Evolutionary conservation across 1,140 invertebrate genomes (phyloP).

Genomic region (Notospermus geniculatus): DNA sequence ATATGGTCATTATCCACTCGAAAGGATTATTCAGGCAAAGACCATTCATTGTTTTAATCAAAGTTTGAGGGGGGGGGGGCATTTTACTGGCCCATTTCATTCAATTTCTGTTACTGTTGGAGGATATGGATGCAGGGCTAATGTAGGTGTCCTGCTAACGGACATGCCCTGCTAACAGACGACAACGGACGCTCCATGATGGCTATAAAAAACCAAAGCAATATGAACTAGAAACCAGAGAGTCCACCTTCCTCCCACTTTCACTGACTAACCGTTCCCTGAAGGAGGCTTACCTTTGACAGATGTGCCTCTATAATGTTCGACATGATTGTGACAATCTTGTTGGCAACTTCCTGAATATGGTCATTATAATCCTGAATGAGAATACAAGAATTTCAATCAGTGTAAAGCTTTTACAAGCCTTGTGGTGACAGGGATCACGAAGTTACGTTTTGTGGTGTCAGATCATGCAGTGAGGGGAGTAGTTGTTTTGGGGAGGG

Average conservation of each 20-base stretch:
- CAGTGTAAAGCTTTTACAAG: not conserved
- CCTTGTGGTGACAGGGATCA: not conserved
- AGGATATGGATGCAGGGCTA: not conserved
- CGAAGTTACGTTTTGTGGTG: too few relatives aligned
- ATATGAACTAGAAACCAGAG: not conserved
- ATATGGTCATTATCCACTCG: too few relatives aligned
- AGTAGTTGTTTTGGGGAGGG: not conserved
- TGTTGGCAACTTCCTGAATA: constrained; percentile 85
- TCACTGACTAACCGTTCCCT: too few relatives aligned
- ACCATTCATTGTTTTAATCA: too few relatives aligned
- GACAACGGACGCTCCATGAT: too few relatives aligned
- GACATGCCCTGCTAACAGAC: too few relatives aligned
- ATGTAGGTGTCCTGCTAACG: not conserved
- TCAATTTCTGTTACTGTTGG: not conserved
- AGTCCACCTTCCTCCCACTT: too few relatives aligned
- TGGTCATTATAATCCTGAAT: constrained; percentile 83
- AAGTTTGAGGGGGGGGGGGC: too few relatives aligned
- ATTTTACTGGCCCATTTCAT: too few relatives aligned
- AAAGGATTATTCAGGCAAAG: too few relatives aligned
- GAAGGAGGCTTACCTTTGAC: constrained; percentile 41
- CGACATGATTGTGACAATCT: constrained; percentile 85
- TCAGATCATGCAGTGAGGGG: too few relatives aligned
- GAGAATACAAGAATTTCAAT: constrained; percentile 47
- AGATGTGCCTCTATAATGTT: constrained; percentile 65
- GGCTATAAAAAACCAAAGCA: too few relatives aligned